phyloP scores from a whole-genome alignment of 2,113 vertebrate species.

The Vulpes vulpes region DNA sequence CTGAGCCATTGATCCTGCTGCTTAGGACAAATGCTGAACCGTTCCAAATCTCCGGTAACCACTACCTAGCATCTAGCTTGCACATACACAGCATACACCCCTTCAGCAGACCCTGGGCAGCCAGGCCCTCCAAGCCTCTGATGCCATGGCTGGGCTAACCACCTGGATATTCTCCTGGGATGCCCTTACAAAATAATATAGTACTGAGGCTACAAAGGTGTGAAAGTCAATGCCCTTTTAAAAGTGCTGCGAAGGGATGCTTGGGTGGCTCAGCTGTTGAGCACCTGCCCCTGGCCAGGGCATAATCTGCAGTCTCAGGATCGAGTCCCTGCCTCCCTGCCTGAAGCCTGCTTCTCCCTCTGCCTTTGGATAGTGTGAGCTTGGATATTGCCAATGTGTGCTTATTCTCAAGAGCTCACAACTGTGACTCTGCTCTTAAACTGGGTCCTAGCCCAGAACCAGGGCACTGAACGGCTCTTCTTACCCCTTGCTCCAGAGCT shows the following conservation, averaged over 20 bases:
- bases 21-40: not conserved
- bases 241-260: not conserved
- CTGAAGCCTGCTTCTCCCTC: no score
- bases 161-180: not conserved
- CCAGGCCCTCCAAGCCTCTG: no score
- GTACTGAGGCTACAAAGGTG: not conserved
- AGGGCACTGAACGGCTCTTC: fast-evolving
- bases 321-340: no score
- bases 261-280: no score
- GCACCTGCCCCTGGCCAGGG: no score
- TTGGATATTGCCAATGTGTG: no score
- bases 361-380: not conserved
- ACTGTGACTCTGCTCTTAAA: not conserved
- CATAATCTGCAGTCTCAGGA: no score
- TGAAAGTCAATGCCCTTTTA: not conserved
- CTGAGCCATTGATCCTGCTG: not conserved
- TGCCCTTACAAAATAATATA: not conserved
- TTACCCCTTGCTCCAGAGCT: not conserved
- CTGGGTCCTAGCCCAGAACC: not conserved
- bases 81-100: no score
- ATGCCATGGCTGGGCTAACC: not conserved
- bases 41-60: not conserved
- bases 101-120: not conserved
- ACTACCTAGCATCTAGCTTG: no score
- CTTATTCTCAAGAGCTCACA: no score